Evolutionary conservation across 2,888 invertebrate genomes (phyloP).

Genomic region (Cryptus viduatorius): DNA sequence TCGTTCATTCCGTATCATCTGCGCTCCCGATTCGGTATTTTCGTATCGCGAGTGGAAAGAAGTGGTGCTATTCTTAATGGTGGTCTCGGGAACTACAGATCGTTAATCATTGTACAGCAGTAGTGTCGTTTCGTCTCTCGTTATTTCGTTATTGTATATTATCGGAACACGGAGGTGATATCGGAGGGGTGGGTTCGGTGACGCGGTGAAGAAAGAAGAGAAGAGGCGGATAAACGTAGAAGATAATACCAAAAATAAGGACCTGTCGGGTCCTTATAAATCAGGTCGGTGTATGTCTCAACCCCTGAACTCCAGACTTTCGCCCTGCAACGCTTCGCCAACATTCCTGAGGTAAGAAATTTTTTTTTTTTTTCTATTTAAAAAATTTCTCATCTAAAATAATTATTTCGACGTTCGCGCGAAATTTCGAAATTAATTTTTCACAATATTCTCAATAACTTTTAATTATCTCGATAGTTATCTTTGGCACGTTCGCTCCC

Average conservation of each 20-base stretch:
- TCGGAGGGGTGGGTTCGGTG: not conserved
- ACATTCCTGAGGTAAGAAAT: conserved; percentile 79
- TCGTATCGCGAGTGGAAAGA: conserved; percentile 23
- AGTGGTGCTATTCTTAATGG: conserved; percentile 20
- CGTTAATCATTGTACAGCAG: conserved; percentile 32
- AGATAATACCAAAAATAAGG: conserved; percentile 68
- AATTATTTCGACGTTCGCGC: too few relatives aligned
- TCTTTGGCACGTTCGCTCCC: too few relatives aligned
- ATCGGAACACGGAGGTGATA: not conserved
- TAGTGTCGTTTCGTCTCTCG: not conserved
- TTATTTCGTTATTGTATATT: conserved; percentile 26
- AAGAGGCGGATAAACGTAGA: conserved; percentile 36
- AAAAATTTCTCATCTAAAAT: too few relatives aligned
- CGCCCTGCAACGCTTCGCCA: conserved; percentile 77
- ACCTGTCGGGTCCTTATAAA: conserved; percentile 75
- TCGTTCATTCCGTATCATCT: not conserved
- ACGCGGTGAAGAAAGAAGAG: conserved; percentile 1
- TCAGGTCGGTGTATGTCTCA: conserved; percentile 79
- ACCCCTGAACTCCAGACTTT: conserved; percentile 75
- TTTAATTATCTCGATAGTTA: too few relatives aligned
- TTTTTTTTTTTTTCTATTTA: not conserved
- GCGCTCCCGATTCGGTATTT: not conserved
- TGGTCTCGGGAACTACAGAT: conserved; percentile 4
- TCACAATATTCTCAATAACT: too few relatives aligned
- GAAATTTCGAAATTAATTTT: too few relatives aligned